Evolutionary conservation across 1,140 invertebrate species (phyloP).

Genomic region (Aphaenogaster floridana): DNA sequence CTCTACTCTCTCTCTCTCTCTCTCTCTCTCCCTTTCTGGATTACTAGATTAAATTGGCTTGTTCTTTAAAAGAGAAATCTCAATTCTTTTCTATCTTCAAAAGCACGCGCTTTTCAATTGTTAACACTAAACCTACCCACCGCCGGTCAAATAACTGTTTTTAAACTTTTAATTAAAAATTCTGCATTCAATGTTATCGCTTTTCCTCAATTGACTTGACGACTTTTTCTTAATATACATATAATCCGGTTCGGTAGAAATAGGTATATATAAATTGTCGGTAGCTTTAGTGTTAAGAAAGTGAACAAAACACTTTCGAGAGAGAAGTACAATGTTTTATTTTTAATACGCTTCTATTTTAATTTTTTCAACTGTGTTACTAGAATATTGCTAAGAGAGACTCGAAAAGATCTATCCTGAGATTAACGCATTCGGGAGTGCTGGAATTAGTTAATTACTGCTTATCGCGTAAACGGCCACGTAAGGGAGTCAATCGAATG

Average conservation of each 20-base stretch:
- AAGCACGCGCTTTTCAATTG: neutral
- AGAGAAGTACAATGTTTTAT: neutral
- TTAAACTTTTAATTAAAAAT: too few species aligned
- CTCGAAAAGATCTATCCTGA: neutral
- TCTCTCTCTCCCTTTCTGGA: neutral
- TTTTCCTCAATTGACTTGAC: too few species aligned
- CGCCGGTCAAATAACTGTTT: too few species aligned
- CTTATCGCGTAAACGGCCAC: constrained; percentile 23
- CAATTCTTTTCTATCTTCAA: constrained; percentile 1
- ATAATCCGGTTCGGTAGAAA: too few species aligned
- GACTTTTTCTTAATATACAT: too few species aligned
- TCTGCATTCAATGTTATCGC: too few species aligned
- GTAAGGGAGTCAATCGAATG: constrained; percentile 24
- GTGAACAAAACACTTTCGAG: neutral
- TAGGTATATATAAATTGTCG: too few species aligned
- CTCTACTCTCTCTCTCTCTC: neutral
- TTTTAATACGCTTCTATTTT: neutral
- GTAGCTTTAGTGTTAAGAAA: neutral
- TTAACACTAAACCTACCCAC: too few species aligned
- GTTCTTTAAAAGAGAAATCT: constrained; percentile 26
- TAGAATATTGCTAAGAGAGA: neutral
- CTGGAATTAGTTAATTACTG: constrained; percentile 20
- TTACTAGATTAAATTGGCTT: constrained; percentile 27
- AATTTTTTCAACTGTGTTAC: neutral
- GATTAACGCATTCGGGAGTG: neutral